Evolutionary conservation across 1,140 invertebrate genomes (phyloP).

Genomic region (Diorhabda sublineata): DNA sequence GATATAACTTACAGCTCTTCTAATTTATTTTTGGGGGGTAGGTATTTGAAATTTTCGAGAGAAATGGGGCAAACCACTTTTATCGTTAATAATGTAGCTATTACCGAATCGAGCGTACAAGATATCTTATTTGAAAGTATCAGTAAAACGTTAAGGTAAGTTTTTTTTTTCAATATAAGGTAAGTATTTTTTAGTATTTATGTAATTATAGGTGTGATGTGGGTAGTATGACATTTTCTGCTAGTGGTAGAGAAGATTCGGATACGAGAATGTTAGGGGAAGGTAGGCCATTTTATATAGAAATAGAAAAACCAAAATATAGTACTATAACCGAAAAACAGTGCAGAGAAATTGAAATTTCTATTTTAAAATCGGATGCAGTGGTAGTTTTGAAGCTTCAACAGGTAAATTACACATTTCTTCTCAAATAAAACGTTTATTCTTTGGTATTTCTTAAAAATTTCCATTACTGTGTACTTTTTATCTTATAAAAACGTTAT

Average conservation of each 20-base stretch:
- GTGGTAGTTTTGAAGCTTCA: slow-evolving; percentile 65
- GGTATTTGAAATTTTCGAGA: slow-evolving; percentile 86
- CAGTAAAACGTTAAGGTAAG: slow-evolving; percentile 52
- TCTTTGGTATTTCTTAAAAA: too few species aligned
- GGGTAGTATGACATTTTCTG: slow-evolving; percentile 58
- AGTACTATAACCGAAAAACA: slow-evolving; percentile 53
- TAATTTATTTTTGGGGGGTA: slow-evolving; percentile 59
- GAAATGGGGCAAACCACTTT: slow-evolving; percentile 91
- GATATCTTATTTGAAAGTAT: slow-evolving; percentile 75
- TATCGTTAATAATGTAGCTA: slow-evolving; percentile 77
- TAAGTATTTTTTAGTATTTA: not conserved
- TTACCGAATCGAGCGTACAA: slow-evolving; percentile 83
- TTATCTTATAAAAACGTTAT: too few species aligned
- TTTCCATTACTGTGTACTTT: too few species aligned
- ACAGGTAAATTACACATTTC: slow-evolving; percentile 46
- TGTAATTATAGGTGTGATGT: slow-evolving; percentile 25
- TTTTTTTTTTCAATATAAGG: slow-evolving; percentile 16
- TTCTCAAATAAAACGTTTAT: too few species aligned
- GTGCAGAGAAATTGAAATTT: slow-evolving; percentile 53
- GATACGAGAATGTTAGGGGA: slow-evolving; percentile 84
- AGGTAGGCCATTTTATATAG: slow-evolving; percentile 82
- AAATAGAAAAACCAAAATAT: slow-evolving; percentile 67
- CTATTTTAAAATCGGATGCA: slow-evolving; percentile 59
- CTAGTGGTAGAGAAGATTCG: slow-evolving; percentile 88
- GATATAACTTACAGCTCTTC: slow-evolving; percentile 52